phyloP scores from a whole-genome alignment of 1,140 invertebrate species.

The Manduca sexta region DNA sequence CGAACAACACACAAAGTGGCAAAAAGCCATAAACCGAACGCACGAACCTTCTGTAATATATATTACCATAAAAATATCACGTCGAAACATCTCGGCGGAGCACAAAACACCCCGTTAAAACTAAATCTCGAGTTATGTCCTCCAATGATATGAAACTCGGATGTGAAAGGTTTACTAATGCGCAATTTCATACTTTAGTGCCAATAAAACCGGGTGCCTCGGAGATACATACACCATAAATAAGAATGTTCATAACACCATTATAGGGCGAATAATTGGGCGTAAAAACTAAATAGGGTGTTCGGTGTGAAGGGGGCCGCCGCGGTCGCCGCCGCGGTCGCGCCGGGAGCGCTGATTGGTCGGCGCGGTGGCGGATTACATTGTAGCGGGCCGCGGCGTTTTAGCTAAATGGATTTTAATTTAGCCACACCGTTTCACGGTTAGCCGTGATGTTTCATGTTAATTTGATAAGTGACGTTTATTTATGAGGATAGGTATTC shows the following conservation, averaged over 20 bases:
- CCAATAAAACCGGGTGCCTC: slow-evolving; percentile 48
- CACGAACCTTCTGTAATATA: slow-evolving; percentile 34
- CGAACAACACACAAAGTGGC: slow-evolving; percentile 35
- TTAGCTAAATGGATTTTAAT: neutral
- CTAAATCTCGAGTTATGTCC: slow-evolving; percentile 55
- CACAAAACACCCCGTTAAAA: slow-evolving; percentile 49
- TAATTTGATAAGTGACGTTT: too few relatives aligned
- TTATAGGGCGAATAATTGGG: slow-evolving; percentile 60
- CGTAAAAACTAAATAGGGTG: slow-evolving; percentile 44
- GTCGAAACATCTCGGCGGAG: slow-evolving; percentile 30
- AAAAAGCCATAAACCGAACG: slow-evolving; percentile 44
- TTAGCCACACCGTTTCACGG: too few relatives aligned
- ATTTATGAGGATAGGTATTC: too few relatives aligned
- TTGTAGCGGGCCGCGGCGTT: slow-evolving; percentile 23
- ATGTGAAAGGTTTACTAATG: slow-evolving; percentile 62
- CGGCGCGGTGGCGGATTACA: slow-evolving; percentile 17
- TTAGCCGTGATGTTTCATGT: too few relatives aligned
- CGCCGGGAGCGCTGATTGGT: slow-evolving; percentile 24
- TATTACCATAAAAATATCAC: slow-evolving; percentile 53
- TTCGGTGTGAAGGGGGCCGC: slow-evolving; percentile 29
- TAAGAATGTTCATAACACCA: slow-evolving; percentile 52
- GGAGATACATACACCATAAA: slow-evolving; percentile 48
- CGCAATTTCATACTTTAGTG: slow-evolving; percentile 62
- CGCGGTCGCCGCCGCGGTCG: slow-evolving; percentile 10
- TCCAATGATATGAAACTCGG: slow-evolving; percentile 40